Conservation (phyloP, 2,113 vertebrate species). For the Holacanthus passer region DNA sequence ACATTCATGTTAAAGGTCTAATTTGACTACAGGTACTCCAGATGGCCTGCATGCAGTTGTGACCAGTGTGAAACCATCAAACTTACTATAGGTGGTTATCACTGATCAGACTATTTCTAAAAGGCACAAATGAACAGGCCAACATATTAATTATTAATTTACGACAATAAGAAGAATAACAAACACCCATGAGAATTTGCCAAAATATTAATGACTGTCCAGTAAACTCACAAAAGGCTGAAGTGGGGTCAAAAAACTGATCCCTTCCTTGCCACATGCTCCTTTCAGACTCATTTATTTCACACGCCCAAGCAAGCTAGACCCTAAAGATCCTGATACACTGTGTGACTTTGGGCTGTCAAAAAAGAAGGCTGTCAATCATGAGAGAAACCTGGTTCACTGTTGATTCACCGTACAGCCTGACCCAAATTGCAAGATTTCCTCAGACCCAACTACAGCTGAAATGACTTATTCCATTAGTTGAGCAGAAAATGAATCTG, state of each 20-base stretch:
- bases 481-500: background rate
- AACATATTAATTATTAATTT: background rate
- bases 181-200: background rate
- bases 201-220: background rate
- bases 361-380: background rate
- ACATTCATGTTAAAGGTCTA: background rate
- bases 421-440: background rate
- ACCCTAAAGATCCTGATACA: background rate
- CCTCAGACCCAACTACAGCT: background rate
- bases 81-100: background rate
- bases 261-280: conserved; percentile 5
- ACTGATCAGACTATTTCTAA: too few relatives aligned
- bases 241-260: background rate
- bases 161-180: too few relatives aligned
- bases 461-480: background rate
- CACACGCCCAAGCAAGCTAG: background rate
- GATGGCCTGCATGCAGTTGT: background rate
- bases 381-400: background rate
- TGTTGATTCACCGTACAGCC: background rate
- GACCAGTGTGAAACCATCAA: background rate
- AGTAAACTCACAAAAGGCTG: background rate
- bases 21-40: background rate
- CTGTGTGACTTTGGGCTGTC: background rate
- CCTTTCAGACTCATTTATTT: background rate
- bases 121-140: too few relatives aligned